phyloP scores from a whole-genome alignment of 2,888 invertebrate genomes.

The Philopedon plagiatum region DNA sequence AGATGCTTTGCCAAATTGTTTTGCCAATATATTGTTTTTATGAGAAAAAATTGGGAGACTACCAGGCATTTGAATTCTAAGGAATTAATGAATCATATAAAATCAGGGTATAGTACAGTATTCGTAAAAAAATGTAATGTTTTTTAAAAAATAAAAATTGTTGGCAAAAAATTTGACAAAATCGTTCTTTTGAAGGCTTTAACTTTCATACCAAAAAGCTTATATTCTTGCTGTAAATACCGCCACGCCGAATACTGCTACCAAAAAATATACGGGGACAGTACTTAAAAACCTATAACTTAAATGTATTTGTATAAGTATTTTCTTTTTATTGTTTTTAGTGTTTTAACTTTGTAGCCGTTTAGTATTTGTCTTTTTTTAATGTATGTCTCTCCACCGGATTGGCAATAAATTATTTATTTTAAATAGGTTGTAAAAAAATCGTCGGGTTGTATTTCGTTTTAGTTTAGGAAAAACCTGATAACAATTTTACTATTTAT shows the following conservation, averaged over 20 bases:
- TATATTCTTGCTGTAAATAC: slow-evolving; percentile 4
- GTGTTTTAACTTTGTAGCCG: neutral
- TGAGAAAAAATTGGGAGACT: too few relatives aligned
- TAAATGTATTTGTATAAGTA: slow-evolving; percentile 6
- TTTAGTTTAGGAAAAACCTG: neutral
- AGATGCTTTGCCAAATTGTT: too few relatives aligned
- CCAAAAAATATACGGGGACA: slow-evolving; percentile 10
- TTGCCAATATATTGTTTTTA: too few relatives aligned
- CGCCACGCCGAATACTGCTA: neutral
- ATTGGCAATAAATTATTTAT: slow-evolving; percentile 1
- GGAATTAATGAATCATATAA: too few relatives aligned
- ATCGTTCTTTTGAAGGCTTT: neutral
- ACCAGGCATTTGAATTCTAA: too few relatives aligned
- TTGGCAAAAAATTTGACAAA: too few relatives aligned
- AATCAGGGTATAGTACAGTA: too few relatives aligned
- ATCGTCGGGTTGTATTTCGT: neutral
- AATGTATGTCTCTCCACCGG: neutral
- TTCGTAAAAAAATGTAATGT: too few relatives aligned
- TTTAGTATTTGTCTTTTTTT: slow-evolving; percentile 9
- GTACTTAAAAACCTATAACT: slow-evolving; percentile 10
- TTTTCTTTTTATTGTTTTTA: slow-evolving; percentile 1
- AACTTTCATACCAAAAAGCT: slow-evolving; percentile 10
- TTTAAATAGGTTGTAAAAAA: neutral
- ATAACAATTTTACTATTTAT: neutral
- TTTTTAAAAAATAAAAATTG: too few relatives aligned